Conservation (phyloP, 2,797 vertebrate species). For the Diceros bicornis region DNA sequence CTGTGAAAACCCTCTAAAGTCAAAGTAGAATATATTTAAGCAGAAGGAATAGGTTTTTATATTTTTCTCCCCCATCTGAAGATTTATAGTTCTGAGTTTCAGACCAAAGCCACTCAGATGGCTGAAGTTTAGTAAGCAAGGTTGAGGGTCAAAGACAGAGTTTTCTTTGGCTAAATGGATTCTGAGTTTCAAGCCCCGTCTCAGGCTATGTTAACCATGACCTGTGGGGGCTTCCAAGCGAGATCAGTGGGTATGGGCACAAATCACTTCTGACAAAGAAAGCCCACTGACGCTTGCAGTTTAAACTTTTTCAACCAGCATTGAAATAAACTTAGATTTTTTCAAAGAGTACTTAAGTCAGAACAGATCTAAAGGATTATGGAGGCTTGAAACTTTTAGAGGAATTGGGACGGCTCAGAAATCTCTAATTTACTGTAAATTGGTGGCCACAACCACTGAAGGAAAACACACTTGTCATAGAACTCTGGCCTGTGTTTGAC, state of each 20-base stretch:
- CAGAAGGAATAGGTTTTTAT: background rate
- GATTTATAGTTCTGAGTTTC: background rate
- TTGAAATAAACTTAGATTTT: conserved; percentile 67
- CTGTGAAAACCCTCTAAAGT: background rate
- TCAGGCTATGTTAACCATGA: background rate
- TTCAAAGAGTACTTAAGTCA: conserved; percentile 45
- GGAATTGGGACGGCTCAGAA: background rate
- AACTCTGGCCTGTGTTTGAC: background rate
- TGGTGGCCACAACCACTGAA: background rate
- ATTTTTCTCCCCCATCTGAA: background rate
- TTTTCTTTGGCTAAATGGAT: conserved; percentile 5
- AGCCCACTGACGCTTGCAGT: background rate
- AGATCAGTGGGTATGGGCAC: background rate
- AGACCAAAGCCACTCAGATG: conserved; percentile 9
- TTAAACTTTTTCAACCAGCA: conserved; percentile 41
- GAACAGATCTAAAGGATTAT: background rate
- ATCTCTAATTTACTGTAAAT: conserved; percentile 23
- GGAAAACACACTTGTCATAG: background rate
- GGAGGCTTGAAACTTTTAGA: background rate
- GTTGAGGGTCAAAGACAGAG: background rate
- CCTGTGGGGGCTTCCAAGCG: background rate
- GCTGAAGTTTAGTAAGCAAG: background rate
- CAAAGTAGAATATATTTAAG: background rate
- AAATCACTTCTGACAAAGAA: conserved; percentile 61
- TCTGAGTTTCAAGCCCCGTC: conserved; percentile 32